Evolutionary conservation across 2,113 vertebrate species (phyloP).

Genomic region (Saccopteryx leptura): DNA sequence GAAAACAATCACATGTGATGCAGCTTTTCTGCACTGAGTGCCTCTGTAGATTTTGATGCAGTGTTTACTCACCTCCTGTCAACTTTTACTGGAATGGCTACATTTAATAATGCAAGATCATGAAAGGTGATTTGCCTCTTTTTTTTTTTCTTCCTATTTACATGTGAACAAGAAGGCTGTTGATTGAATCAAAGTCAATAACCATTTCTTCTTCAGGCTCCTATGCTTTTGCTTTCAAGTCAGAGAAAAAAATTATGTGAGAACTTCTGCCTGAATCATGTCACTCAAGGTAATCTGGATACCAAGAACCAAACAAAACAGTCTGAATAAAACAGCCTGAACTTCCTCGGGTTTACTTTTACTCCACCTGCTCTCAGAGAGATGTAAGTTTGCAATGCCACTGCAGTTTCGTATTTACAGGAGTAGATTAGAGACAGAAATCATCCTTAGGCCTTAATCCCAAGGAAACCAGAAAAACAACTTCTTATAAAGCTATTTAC

Average conservation of each 20-base stretch:
- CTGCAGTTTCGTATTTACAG: neutral
- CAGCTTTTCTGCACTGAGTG: neutral
- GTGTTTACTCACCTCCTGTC: slow-evolving; percentile 23
- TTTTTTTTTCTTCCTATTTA: neutral
- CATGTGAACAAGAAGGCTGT: neutral
- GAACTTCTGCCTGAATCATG: slow-evolving; percentile 38
- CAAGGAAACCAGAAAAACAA: neutral
- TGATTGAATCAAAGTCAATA: neutral
- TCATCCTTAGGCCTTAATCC: neutral
- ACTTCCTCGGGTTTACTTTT: neutral
- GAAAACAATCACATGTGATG: neutral
- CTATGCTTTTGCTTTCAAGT: neutral
- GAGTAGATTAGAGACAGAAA: neutral
- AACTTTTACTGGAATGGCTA: neutral
- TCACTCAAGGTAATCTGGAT: neutral
- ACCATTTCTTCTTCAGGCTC: slow-evolving; percentile 27
- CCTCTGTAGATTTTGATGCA: neutral
- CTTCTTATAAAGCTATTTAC: neutral
- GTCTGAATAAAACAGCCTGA: neutral
- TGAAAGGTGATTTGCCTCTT: neutral
- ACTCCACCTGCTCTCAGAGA: neutral
- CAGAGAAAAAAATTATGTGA: slow-evolving; percentile 11
- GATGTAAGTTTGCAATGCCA: neutral
- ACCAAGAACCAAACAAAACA: neutral
- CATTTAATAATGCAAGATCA: slow-evolving; percentile 46